Base-by-base conservation (phyloP, 2,888 invertebrate genomes). In the Junonia oenone region DNA sequence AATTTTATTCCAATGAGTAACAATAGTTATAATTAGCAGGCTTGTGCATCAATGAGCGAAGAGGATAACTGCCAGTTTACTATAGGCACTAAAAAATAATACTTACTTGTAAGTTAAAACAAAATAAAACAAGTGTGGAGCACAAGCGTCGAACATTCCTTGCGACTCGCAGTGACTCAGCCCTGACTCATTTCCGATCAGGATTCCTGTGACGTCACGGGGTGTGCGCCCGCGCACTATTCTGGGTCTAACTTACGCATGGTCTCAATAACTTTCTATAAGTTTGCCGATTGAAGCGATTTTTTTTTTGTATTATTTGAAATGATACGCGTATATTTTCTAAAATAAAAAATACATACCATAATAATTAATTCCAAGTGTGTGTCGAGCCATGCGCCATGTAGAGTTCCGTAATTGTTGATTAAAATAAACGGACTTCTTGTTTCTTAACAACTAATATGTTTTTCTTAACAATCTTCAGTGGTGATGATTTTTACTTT, bases 201-300 rank as follows among this genome's bases (percentile, higher is more conserved):
- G 72, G 69, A 81, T 82, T 79, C 82, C 77, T 75, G 68, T 83
- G 83, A 84, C 86, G 83, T 84, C 83, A 85, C 76, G 68, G 85
- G 84, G 77, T 72, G 66, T 65, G 74, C 76, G 78, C 73, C 59
- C 65, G 72, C 71, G 76, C 73, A 67, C 45, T 49, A 15, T 11
- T 43, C 2, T 22, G 14, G 29, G 22, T 26, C 53, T 17, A 29
- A 14, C 45, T 33, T 26, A 13, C 2, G 11, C 26, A n/a, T 5
- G 11, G 2, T 5, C 15, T 19, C 19, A 38, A 17, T 43, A 19
- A 1, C 19, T 4, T 22, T 22, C 19, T 11, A 5, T 43, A 19
- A 43, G 5, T 19, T n/a, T 17, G 8, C n/a, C 8, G 2, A 29
- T 2, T 29, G 11, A 27, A 29, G 2, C 9, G 8, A 11, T 8